These are phyloP conservation scores for Columbina picui DNA, from an alignment of 2,113 vertebrate species.

Conservation along the genomic window DNA sequence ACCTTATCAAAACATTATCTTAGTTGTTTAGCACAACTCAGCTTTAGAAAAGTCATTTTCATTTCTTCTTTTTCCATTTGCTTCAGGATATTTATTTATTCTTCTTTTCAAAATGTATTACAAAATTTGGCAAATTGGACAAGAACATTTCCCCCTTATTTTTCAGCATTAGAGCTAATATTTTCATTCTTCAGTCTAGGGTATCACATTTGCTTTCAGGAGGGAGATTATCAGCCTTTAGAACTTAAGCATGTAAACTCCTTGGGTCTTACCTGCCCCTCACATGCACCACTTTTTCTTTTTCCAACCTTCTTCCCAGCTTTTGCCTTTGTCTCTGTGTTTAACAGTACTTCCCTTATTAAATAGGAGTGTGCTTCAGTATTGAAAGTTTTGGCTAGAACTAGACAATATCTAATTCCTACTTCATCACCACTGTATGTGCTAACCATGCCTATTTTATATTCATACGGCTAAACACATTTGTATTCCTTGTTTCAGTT, in stretches of 20 bases:
- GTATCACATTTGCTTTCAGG: background rate
- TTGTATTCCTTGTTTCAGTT: background rate
- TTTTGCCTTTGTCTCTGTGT: background rate
- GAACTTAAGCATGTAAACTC: background rate
- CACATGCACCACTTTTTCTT: background rate
- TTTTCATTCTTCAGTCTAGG: background rate
- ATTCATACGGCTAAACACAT: background rate
- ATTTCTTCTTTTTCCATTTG: background rate
- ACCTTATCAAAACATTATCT: background rate
- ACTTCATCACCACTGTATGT: background rate
- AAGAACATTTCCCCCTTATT: background rate
- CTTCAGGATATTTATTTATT: background rate
- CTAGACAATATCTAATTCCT: background rate
- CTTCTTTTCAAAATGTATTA: background rate
- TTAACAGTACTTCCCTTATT: background rate
- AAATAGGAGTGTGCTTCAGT: too few relatives aligned
- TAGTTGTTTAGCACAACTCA: background rate
- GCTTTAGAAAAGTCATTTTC: background rate
- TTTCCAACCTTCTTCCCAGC: background rate
- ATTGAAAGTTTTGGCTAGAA: background rate
- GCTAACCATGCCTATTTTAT: background rate
- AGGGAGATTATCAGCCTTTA: background rate
- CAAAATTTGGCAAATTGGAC: background rate
- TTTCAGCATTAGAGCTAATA: background rate
- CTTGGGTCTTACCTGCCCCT: background rate